Evolutionary conservation across 2,113 vertebrate genomes (phyloP).

Genomic region (Periophthalmus modestus): DNA sequence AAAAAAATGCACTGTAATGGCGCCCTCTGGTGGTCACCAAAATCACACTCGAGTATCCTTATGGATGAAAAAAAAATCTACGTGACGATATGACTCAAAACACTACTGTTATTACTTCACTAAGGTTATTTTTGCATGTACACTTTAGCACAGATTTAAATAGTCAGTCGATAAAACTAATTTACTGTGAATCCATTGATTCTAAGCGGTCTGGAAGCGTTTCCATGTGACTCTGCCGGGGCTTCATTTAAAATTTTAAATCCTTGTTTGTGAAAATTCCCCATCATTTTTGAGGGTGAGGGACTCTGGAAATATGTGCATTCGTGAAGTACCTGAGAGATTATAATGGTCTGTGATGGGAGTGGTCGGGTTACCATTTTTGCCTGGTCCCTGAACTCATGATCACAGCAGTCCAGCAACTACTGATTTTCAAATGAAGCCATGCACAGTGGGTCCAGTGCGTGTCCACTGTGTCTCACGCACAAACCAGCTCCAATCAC

Average conservation of each 20-base stretch:
- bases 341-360: too few relatives aligned
- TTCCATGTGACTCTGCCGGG: slow-evolving; percentile 1
- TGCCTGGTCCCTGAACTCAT: too few relatives aligned
- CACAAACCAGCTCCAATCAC: neutral
- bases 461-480: neutral
- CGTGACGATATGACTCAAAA: neutral
- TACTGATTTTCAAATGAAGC: too few relatives aligned
- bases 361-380: too few relatives aligned
- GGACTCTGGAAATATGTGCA: too few relatives aligned
- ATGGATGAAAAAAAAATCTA: too few relatives aligned
- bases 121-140: slow-evolving; percentile 27
- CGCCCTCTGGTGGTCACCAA: slow-evolving; percentile 24
- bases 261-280: too few relatives aligned
- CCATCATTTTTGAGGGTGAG: too few relatives aligned
- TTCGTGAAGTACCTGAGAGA: too few relatives aligned
- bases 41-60: neutral
- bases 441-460: too few relatives aligned
- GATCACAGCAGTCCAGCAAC: too few relatives aligned
- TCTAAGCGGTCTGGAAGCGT: neutral
- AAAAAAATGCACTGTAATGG: neutral
- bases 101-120: neutral
- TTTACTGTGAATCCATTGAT: slow-evolving; percentile 24
- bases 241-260: too few relatives aligned
- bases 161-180: slow-evolving; percentile 49
- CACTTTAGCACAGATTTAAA: neutral